These are phyloP conservation scores for Galemys pyrenaicus DNA, from an alignment of 2,113 vertebrate genomes.

Conservation along the genomic window DNA sequence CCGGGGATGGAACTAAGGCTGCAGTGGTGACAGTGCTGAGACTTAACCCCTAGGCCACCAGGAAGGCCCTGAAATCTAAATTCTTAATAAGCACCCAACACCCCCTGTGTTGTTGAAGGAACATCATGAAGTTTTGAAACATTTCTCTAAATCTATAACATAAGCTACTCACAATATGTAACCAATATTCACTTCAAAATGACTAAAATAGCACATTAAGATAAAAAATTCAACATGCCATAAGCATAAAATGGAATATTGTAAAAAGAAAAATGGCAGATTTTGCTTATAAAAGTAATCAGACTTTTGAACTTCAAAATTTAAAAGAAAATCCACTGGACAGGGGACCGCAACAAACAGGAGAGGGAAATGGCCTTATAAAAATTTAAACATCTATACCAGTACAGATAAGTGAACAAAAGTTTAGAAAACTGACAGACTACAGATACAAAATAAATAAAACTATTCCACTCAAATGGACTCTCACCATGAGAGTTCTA, in stretches of 20 bases:
- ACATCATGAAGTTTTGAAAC: not conserved
- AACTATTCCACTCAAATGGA: conserved; percentile 22
- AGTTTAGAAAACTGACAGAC: conserved; percentile 4
- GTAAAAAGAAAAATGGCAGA: conserved; percentile 11
- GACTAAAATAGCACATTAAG: not conserved
- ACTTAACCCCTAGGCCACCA: too few relatives aligned
- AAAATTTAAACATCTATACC: not conserved
- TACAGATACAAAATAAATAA: conserved; percentile 9
- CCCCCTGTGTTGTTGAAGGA: not conserved
- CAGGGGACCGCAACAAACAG: not conserved
- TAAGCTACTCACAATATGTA: not conserved
- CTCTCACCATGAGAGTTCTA: too few relatives aligned
- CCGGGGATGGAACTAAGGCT: too few relatives aligned
- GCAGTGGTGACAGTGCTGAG: too few relatives aligned
- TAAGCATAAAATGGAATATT: not conserved
- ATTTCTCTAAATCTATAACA: not conserved
- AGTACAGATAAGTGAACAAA: not conserved
- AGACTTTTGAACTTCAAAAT: not conserved
- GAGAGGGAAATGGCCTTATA: not conserved
- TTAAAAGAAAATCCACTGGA: not conserved
- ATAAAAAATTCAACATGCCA: conserved; percentile 1
- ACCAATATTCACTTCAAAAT: not conserved
- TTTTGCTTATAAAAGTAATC: conserved; percentile 46
- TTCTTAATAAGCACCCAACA: not conserved
- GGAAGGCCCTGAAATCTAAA: not conserved